Percentiles rank a stretch among this genome's conserved stretches.
These are phyloP conservation scores for Odontamblyopus rebecca DNA, from an alignment of 2,797 vertebrate species.

Conservation along the genomic window DNA sequence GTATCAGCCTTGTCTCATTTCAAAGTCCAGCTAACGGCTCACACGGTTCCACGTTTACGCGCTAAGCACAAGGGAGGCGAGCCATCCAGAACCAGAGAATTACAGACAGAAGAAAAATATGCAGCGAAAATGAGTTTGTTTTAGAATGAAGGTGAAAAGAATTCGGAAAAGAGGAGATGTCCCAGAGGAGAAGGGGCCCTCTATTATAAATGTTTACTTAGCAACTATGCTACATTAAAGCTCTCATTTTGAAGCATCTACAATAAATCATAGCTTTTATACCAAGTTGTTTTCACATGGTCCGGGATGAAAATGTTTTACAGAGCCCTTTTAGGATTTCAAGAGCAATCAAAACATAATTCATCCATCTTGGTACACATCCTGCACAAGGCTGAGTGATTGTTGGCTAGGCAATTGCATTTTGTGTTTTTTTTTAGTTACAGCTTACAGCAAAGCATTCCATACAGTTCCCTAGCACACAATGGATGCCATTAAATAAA, in stretches of 20 bases:
- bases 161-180: slow-evolving; percentile 44
- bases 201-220: slow-evolving; percentile 64
- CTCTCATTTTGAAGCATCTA: slow-evolving; percentile 47
- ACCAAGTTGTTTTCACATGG: slow-evolving; percentile 13
- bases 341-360: slow-evolving; percentile 58
- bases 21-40: slow-evolving; percentile 71
- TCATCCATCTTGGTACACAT: slow-evolving; percentile 20
- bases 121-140: slow-evolving; percentile 32
- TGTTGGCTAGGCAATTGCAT: slow-evolving; percentile 44
- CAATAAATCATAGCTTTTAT: slow-evolving; percentile 58
- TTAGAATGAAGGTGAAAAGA: slow-evolving; percentile 40
- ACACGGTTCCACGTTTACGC: slow-evolving; percentile 72
- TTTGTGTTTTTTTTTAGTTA: slow-evolving; percentile 46
- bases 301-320: slow-evolving; percentile 25
- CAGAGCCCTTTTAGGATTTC: slow-evolving; percentile 25
- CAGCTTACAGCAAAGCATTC: slow-evolving; percentile 47
- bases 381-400: slow-evolving; percentile 36
- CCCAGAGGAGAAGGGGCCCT: slow-evolving; percentile 43
- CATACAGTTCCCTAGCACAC: slow-evolving; percentile 15
- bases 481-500: slow-evolving; percentile 14
- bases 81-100: slow-evolving; percentile 17
- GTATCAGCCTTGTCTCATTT: slow-evolving; percentile 76
- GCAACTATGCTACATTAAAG: slow-evolving; percentile 58
- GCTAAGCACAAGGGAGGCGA: slow-evolving; percentile 49
- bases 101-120: slow-evolving; percentile 24